These are phyloP conservation scores for Spermophilus dauricus DNA, from an alignment of 2,113 vertebrate genomes.

Conservation along the genomic window DNA sequence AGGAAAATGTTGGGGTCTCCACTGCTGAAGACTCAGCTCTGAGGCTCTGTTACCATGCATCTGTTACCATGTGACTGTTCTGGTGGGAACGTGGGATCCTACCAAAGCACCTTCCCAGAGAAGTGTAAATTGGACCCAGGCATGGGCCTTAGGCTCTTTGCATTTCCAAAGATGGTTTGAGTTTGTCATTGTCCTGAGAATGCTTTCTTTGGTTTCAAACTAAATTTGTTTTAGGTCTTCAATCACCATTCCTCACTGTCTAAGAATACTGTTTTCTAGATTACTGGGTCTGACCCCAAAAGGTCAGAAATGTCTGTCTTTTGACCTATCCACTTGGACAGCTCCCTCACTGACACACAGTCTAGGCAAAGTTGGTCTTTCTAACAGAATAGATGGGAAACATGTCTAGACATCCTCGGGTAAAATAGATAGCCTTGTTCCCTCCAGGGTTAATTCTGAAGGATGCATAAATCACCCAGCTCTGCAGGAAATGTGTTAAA, in stretches of 20 bases:
- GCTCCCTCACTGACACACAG: neutral
- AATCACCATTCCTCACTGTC: neutral
- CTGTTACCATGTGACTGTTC: neutral
- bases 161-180: constrained; percentile 63
- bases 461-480: neutral
- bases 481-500: neutral
- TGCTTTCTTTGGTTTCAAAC: constrained; percentile 18
- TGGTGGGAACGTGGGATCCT: neutral
- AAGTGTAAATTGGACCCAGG: constrained; percentile 42
- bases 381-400: neutral
- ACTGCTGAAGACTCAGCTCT: neutral
- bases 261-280: neutral
- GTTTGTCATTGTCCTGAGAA: constrained; percentile 44
- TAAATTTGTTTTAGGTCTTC: constrained; percentile 8
- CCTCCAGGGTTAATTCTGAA: constrained; percentile 8
- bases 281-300: neutral
- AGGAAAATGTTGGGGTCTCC: neutral
- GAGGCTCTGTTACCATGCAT: neutral
- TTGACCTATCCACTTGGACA: neutral
- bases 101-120: constrained; percentile 32
- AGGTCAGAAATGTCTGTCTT: constrained; percentile 11
- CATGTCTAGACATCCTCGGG: neutral
- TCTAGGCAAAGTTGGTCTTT: neutral
- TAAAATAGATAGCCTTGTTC: neutral
- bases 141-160: neutral